Base-by-base conservation (phyloP, 2,113 vertebrate genomes). In the Nothocercus nigrocapillus region DNA sequence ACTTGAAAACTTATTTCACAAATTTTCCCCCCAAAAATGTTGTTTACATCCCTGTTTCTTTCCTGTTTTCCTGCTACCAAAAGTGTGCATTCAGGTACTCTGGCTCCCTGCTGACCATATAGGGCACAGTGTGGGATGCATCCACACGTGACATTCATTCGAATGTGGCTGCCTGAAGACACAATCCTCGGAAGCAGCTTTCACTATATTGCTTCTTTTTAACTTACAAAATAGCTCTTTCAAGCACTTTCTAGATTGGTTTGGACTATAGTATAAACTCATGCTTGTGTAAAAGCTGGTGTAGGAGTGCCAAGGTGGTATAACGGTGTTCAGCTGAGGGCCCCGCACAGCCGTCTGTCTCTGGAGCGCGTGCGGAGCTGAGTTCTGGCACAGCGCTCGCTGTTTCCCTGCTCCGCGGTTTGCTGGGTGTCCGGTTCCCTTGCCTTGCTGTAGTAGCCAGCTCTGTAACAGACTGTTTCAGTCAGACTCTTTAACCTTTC, bases 61-160 rank as follows among this genome's bases (percentile, higher is more conserved):
- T 83, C 34, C 53, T 0, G 36, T 22, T n/a, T 3, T 47, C 28
- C 36, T 30, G 68, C 36, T 68, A 9, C 36, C 53, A 77, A 77
- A 58, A 28, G 62, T 34, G 64, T 3, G 67, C 63, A 66, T 17
- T 69, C 2, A 49, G 32, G 54, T 32, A 30, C 16, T 32, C 5
- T 10, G 54, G 54, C 54, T 58, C 54, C 16, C 54, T 58, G 54
- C 54, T 58, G 30, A 11, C 5, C 5, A 8, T 32, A 30, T 56
- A 28, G 86, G 47, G 64, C 15, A 8, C 3, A 11, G 75, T 78
- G n/a, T 34, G 14, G 27, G 77, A 62, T n/a, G 15, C 34, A 16
- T 5, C 1, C 9, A 28, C 28, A 54, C 7, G 25, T 15, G 42
- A 22, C n/a, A 7, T 13, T 19, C 1, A 2, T 25, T 27, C 7